These are phyloP conservation scores for Scaptomyza hsui DNA, from an alignment of 1,140 invertebrate genomes.

Conservation along the genomic window DNA sequence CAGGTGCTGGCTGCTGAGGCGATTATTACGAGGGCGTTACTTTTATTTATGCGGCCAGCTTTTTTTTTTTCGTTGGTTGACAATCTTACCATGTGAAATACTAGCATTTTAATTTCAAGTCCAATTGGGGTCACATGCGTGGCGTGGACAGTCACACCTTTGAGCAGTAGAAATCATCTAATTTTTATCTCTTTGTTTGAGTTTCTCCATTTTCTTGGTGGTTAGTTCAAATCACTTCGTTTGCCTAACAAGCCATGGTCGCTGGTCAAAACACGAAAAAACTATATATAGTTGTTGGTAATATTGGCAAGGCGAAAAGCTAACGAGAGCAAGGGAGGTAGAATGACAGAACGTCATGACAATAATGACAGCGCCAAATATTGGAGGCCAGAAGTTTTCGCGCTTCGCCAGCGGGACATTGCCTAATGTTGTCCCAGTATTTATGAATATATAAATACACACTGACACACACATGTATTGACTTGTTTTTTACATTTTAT, in stretches of 20 bases:
- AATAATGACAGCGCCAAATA: conserved; percentile 67
- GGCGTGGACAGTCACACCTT: conserved; percentile 71
- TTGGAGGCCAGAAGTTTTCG: conserved; percentile 67
- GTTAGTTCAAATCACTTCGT: conserved; percentile 53
- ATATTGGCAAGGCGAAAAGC: conserved; percentile 71
- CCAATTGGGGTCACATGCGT: conserved; percentile 80
- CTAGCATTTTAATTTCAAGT: conserved; percentile 58
- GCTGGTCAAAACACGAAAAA: conserved; percentile 16
- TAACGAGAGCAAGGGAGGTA: conserved; percentile 46
- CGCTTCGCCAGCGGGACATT: conserved; percentile 8
- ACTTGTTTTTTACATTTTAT: conserved; percentile 1
- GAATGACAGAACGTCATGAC: conserved; percentile 24
- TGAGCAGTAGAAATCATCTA: conserved; percentile 35
- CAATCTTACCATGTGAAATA: conserved; percentile 60
- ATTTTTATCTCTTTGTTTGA: conserved; percentile 39
- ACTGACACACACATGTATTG: background rate
- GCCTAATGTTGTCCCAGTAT: conserved; percentile 14
- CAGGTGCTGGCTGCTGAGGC: background rate
- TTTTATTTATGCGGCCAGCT: conserved; percentile 42
- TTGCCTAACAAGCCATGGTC: conserved; percentile 61
- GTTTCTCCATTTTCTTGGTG: conserved; percentile 53
- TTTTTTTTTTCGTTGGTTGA: conserved; percentile 55
- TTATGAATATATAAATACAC: background rate
- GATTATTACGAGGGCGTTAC: conserved; percentile 8
- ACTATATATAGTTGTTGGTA: conserved; percentile 47